phyloP scores from a whole-genome alignment of 2,888 invertebrate species.

The Acleris laterana region DNA sequence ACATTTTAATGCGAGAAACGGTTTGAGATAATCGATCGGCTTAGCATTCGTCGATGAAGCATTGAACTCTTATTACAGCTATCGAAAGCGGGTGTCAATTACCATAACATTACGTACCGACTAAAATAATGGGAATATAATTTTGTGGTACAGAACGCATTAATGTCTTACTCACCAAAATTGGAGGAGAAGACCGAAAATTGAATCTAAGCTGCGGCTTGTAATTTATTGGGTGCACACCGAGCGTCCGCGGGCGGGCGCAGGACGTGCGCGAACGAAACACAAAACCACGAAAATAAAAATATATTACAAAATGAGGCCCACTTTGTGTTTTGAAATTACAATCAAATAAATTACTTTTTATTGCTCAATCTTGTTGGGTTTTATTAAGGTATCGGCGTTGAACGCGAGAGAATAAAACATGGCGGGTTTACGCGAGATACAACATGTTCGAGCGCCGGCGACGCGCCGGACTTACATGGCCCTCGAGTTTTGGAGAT shows the following conservation, averaged over 20 bases:
- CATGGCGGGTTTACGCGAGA: constrained; percentile 80
- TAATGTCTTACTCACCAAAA: constrained; percentile 67
- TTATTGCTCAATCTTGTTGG: constrained; percentile 85
- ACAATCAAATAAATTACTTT: constrained; percentile 85
- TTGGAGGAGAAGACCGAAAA: constrained; percentile 64
- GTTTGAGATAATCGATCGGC: constrained; percentile 30
- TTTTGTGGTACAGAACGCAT: constrained; percentile 54
- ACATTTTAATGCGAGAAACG: constrained; percentile 56
- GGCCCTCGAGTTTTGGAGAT: constrained; percentile 73
- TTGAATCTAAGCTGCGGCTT: constrained; percentile 60
- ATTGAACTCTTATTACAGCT: constrained; percentile 31
- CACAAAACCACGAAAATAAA: constrained; percentile 82
- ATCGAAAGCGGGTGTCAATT: constrained; percentile 30
- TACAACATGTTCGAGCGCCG: constrained; percentile 69
- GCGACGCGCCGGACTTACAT: constrained; percentile 67
- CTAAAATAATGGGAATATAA: constrained; percentile 25
- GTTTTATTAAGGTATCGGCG: constrained; percentile 84
- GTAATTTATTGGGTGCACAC: constrained; percentile 66
- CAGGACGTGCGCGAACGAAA: constrained; percentile 76
- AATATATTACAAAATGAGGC: constrained; percentile 83
- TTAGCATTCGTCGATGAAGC: constrained; percentile 32
- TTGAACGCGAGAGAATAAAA: constrained; percentile 79
- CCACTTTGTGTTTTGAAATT: constrained; percentile 84
- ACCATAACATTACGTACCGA: constrained; percentile 20
- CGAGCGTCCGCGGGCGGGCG: constrained; percentile 59